Conservation (phyloP, 2,797 vertebrate genomes). For the Arnoldichthys spilopterus region DNA sequence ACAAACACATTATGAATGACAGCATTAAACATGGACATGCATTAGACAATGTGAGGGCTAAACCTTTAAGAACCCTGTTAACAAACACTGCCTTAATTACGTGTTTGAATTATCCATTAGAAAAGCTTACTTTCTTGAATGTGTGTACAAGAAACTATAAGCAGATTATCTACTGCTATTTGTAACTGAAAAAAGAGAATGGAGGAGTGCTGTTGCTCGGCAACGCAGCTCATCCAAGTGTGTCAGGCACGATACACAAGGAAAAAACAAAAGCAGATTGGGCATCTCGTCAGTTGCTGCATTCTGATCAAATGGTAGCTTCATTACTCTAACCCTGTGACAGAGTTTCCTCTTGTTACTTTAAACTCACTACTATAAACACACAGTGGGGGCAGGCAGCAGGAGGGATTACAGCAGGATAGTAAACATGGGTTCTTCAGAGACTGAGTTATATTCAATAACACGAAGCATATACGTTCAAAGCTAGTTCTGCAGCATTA, state of each 20-base stretch:
- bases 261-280: conserved; percentile 40
- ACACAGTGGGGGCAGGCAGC: not conserved
- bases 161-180: conserved; percentile 31
- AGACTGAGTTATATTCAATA: not conserved
- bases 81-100: conserved; percentile 16
- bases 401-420: not conserved
- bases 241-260: conserved; percentile 26
- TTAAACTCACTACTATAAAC: conserved; percentile 29
- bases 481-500: conserved; percentile 19
- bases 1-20: conserved; percentile 22
- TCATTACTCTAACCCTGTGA: conserved; percentile 40
- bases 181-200: conserved; percentile 49
- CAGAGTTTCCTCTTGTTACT: conserved; percentile 30
- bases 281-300: conserved; percentile 26
- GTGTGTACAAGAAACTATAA: conserved; percentile 37
- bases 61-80: conserved; percentile 3
- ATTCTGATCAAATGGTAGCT: conserved; percentile 32
- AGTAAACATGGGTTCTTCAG: not conserved
- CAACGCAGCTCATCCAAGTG: conserved; percentile 43
- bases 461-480: not conserved
- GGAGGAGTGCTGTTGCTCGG: conserved; percentile 43
- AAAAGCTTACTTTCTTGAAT: conserved; percentile 23
- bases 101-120: conserved; percentile 36
- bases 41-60: conserved; percentile 4
- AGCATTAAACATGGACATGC: conserved; percentile 21